Evolutionary conservation across 2,113 vertebrate genomes (phyloP).

Genomic region (Aphyosemion australe): DNA sequence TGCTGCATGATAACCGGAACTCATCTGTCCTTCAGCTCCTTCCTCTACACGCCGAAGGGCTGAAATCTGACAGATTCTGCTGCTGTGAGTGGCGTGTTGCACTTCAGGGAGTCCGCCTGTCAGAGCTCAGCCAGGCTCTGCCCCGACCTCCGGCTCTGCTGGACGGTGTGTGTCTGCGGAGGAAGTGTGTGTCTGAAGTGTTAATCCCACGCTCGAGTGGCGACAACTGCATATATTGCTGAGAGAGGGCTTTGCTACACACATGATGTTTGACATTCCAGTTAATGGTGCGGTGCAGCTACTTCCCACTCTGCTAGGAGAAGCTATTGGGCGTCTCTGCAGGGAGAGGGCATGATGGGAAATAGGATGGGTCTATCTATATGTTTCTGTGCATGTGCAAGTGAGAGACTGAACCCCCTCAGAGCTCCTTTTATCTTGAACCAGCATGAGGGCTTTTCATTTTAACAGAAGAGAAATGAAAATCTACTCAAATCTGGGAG

Average conservation of each 20-base stretch:
- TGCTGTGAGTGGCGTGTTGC: slow-evolving; percentile 1
- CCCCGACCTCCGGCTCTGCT: slow-evolving; percentile 16
- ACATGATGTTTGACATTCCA: slow-evolving; percentile 55
- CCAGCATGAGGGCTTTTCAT: too few relatives aligned
- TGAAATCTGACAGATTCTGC: slow-evolving; percentile 24
- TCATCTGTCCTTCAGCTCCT: not conserved
- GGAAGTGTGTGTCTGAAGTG: slow-evolving; percentile 29
- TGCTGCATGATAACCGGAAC: not conserved
- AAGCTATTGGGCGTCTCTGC: slow-evolving; percentile 16
- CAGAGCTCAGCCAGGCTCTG: slow-evolving; percentile 33
- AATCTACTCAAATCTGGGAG: too few relatives aligned
- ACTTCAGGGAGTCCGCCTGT: slow-evolving; percentile 15
- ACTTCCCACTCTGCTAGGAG: slow-evolving; percentile 15
- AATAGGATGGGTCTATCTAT: not conserved
- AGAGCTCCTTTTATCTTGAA: too few relatives aligned
- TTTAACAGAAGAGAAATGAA: too few relatives aligned
- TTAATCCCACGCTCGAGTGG: slow-evolving; percentile 50
- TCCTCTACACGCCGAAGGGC: not conserved
- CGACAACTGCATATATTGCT: slow-evolving; percentile 32
- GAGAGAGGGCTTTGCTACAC: slow-evolving; percentile 18
- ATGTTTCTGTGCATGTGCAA: not conserved
- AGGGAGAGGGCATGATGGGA: not conserved
- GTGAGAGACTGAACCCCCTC: too few relatives aligned
- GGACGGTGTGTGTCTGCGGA: slow-evolving; percentile 19
- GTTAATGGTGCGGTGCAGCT: slow-evolving; percentile 53